A percentile compares a stretch with the other conserved stretches of the same genome.
phyloP scores from a whole-genome alignment of 2,888 invertebrate species.

The Neoascia interrupta region DNA sequence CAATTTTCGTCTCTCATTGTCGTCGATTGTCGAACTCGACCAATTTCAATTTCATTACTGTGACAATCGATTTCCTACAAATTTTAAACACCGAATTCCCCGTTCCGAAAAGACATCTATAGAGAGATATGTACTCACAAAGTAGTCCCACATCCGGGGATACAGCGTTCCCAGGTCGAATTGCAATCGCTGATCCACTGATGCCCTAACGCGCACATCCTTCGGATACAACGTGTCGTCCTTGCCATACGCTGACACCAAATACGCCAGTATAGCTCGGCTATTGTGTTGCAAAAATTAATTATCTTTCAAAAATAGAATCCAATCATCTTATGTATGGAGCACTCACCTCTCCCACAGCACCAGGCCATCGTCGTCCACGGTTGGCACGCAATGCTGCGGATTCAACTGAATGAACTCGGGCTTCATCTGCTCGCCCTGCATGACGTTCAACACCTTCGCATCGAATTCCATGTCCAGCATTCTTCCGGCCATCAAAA shows the following conservation, averaged over 20 bases:
- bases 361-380: constrained; percentile 82
- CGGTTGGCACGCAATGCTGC: constrained; percentile 82
- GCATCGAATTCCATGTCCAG: constrained; percentile 83
- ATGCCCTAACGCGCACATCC: constrained; percentile 82
- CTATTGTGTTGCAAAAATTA: constrained; percentile 70
- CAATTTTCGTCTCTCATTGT: too few species aligned
- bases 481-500: constrained; percentile 82
- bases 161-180: constrained; percentile 82
- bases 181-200: constrained; percentile 82
- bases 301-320: constrained; percentile 8
- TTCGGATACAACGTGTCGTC: constrained; percentile 83
- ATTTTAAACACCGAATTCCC: too few species aligned
- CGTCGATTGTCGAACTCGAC: too few species aligned
- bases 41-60: too few species aligned
- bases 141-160: constrained; percentile 81
- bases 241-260: constrained; percentile 83
- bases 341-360: constrained; percentile 80
- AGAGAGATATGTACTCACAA: constrained; percentile 80
- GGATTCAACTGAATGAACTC: constrained; percentile 82
- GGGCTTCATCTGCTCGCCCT: constrained; percentile 82
- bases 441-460: constrained; percentile 81
- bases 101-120: too few species aligned
- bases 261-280: constrained; percentile 82
- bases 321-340: neutral
- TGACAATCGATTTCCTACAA: too few species aligned